These are phyloP conservation scores for Petaurus breviceps DNA, from an alignment of 2,113 vertebrate species.

Conservation along the genomic window DNA sequence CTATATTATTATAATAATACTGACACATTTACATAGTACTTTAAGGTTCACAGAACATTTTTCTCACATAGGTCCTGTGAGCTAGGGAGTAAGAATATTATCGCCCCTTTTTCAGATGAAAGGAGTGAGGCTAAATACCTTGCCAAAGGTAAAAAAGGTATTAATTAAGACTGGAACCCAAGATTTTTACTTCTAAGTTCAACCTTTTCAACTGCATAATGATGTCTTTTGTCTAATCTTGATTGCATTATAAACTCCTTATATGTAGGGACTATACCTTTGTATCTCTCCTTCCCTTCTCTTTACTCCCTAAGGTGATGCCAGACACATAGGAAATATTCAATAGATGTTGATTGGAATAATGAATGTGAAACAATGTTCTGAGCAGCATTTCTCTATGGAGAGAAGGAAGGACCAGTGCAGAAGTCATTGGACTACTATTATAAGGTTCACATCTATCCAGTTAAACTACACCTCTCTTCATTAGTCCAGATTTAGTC, in stretches of 20 bases:
- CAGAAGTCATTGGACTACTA: background rate
- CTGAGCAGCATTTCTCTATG: fast-evolving
- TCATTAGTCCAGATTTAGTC: background rate
- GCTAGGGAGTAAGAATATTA: background rate
- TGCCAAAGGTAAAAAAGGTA: background rate
- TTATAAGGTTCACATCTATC: background rate
- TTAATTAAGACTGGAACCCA: background rate
- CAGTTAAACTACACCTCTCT: background rate
- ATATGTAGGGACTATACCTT: background rate
- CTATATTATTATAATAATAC: background rate
- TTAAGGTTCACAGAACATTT: background rate
- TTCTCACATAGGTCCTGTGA: background rate
- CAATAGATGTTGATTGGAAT: background rate
- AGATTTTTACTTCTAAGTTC: background rate
- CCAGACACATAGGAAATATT: background rate
- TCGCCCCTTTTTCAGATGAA: background rate
- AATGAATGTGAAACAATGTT: background rate
- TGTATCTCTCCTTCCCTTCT: background rate
- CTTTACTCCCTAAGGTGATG: background rate
- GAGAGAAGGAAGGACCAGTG: background rate
- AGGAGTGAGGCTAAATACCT: background rate
- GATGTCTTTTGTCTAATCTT: background rate
- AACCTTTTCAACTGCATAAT: background rate
- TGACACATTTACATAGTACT: background rate
- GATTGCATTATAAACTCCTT: background rate